Percentiles rank a stretch among this genome's conserved stretches.
These are phyloP conservation scores for Fissipunctia ypsillon DNA, from an alignment of 2,888 invertebrate genomes.

Conservation along the genomic window DNA sequence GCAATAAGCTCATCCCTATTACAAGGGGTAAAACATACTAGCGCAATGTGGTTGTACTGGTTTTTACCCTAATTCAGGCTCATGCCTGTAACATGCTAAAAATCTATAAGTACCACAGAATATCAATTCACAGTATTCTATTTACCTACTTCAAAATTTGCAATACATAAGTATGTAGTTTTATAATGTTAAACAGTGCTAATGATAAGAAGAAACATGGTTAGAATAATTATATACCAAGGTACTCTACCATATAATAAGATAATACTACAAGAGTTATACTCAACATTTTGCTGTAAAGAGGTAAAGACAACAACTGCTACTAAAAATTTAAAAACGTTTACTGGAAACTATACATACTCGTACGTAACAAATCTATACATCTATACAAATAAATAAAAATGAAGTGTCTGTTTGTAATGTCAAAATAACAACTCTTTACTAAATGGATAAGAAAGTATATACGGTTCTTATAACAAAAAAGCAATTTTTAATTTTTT, in stretches of 20 bases:
- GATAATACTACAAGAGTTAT: too few relatives aligned
- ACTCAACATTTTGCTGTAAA: neutral
- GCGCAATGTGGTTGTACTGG: neutral
- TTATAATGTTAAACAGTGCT: constrained; percentile 16
- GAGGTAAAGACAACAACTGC: neutral
- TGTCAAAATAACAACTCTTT: too few relatives aligned
- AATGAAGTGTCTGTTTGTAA: too few relatives aligned
- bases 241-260: too few relatives aligned
- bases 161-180: constrained; percentile 18
- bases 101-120: neutral
- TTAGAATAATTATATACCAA: constrained; percentile 1
- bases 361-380: too few relatives aligned
- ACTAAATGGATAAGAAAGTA: too few relatives aligned
- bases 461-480: too few relatives aligned
- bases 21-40: neutral
- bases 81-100: constrained; percentile 25
- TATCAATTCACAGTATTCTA: constrained; percentile 28
- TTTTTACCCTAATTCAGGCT: neutral
- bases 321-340: neutral
- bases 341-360: neutral
- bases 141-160: constrained; percentile 38
- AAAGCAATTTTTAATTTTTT: too few relatives aligned
- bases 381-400: too few relatives aligned
- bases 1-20: neutral
- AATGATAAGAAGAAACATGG: constrained; percentile 22